These are phyloP conservation scores for Aythya fuligula DNA, from an alignment of 2,797 vertebrate species.

Conservation along the genomic window DNA sequence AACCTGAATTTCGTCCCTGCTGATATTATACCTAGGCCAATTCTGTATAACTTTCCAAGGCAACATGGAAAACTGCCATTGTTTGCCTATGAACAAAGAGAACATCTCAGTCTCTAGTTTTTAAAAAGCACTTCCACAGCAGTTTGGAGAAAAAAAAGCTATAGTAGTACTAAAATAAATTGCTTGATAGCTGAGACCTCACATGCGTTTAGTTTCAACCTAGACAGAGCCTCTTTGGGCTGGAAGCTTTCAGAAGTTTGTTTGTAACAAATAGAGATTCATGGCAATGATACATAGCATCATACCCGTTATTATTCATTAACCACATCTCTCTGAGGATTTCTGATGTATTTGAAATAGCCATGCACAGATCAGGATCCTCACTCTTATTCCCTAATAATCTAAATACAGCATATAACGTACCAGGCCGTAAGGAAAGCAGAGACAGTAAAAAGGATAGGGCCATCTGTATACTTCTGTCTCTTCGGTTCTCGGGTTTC, in stretches of 20 bases:
- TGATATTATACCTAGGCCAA: background rate
- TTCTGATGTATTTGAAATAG: background rate
- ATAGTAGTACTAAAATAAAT: background rate
- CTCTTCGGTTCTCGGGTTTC: conserved; percentile 25
- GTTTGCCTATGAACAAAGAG: background rate
- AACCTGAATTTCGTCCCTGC: background rate
- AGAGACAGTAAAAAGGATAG: background rate
- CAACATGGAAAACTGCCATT: background rate
- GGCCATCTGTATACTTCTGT: background rate
- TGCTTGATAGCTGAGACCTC: background rate
- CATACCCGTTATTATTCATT: background rate
- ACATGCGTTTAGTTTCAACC: background rate
- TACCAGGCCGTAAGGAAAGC: background rate
- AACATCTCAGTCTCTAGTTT: background rate
- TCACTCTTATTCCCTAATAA: background rate
- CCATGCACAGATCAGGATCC: background rate
- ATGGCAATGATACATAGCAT: background rate
- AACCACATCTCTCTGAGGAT: background rate
- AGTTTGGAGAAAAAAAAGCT: background rate
- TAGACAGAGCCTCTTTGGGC: background rate
- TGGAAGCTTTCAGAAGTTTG: background rate
- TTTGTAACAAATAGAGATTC: background rate
- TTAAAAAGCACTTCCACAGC: background rate
- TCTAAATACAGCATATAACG: background rate
- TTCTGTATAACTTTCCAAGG: background rate